These are phyloP conservation scores for Brachypterus glaber DNA, from an alignment of 2,888 invertebrate genomes.

Conservation along the genomic window DNA sequence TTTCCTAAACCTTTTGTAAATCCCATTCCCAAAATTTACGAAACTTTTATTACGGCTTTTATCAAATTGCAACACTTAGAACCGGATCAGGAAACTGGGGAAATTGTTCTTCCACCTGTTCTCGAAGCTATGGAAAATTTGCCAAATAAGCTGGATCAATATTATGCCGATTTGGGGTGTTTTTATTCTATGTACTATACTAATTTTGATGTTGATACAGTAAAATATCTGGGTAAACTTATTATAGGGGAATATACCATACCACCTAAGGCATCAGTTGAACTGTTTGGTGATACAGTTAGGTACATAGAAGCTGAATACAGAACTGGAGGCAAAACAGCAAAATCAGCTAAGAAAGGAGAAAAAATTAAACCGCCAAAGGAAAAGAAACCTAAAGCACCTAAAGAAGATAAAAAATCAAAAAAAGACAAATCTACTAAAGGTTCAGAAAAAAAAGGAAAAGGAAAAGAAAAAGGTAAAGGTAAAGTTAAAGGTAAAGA, in stretches of 20 bases:
- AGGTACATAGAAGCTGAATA: conserved; percentile 16
- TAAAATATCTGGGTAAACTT: conserved; percentile 41
- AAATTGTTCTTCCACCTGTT: conserved; percentile 29
- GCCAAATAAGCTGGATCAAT: conserved; percentile 47
- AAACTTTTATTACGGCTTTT: conserved; percentile 51
- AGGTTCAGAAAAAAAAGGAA: conserved; percentile 10
- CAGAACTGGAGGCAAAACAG: conserved; percentile 9
- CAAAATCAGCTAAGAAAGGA: conserved; percentile 6
- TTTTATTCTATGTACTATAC: conserved; percentile 50
- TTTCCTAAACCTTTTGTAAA: conserved; percentile 45
- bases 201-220: conserved; percentile 44
- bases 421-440: conserved; percentile 9
- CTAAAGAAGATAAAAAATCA: conserved; percentile 11
- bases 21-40: conserved; percentile 35
- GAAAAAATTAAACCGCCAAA: conserved; percentile 2
- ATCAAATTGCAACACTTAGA: conserved; percentile 43
- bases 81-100: conserved; percentile 38
- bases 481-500: conserved; percentile 9
- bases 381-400: conserved; percentile 10
- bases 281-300: conserved; percentile 37
- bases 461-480: conserved; percentile 15
- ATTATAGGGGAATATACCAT: conserved; percentile 37
- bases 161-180: conserved; percentile 49
- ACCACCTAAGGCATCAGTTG: conserved; percentile 35
- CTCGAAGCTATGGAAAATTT: conserved; percentile 36